Conservation (phyloP, 2,888 invertebrate species). For the Drosophila lutescens region DNA sequence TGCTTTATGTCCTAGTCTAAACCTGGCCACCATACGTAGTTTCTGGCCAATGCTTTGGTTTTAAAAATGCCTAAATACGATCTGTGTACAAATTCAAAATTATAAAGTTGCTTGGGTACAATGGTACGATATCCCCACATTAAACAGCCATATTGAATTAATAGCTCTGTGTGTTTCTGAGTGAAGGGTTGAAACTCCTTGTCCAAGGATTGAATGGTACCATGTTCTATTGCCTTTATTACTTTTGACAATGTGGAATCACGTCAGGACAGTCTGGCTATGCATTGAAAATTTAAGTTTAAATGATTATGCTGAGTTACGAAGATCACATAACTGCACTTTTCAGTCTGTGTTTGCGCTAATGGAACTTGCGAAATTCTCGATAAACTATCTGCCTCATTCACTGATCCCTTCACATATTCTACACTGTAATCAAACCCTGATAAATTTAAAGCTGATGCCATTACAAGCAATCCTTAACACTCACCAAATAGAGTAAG, state of each 20-base stretch:
- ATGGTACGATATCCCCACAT: no score
- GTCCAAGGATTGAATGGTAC: not conserved
- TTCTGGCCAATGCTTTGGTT: not conserved
- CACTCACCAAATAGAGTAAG: no score
- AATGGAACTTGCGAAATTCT: no score
- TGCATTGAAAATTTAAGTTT: conserved; percentile 1
- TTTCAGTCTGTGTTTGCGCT: not conserved
- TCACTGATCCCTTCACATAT: no score
- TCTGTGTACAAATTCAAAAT: not conserved
- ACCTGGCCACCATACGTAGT: not conserved
- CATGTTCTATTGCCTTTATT: not conserved
- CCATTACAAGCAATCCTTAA: no score
- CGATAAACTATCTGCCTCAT: no score
- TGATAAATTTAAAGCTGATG: no score
- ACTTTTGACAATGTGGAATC: not conserved
- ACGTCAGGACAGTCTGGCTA: not conserved
- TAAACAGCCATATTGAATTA: not conserved
- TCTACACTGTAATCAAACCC: no score
- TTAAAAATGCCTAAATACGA: not conserved
- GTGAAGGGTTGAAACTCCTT: no score
- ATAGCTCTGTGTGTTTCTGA: not conserved
- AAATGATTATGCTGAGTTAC: conserved; percentile 1
- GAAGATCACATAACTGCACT: not conserved
- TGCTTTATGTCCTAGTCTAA: no score
- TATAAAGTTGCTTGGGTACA: not conserved